Base-by-base conservation (phyloP, 2,797 vertebrate species). In the Rhodeus uyekii region DNA sequence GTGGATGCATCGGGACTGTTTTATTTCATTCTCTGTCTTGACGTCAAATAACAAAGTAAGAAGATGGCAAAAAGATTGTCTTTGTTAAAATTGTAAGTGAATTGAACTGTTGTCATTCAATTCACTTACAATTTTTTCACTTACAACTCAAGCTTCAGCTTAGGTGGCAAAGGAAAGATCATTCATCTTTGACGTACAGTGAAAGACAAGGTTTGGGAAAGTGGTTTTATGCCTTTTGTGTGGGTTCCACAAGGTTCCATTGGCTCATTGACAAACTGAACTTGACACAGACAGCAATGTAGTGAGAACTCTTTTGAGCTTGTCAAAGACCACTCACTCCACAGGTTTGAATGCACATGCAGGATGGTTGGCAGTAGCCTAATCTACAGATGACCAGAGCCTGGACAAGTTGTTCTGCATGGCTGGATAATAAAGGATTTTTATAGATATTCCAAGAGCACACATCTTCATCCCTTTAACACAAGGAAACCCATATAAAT, bases 191-290 rank as follows among this genome's bases (percentile, higher is more conserved):
- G 48, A 74, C 4, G 0, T 55, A n/a, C 48, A 55, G 50, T 58
- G 32, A 74, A n/a, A 72, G 69, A n/a, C 10, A 50, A 36, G 69
- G 50, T 58, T 74, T 74, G 50, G 19, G 36, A 75, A 75, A 60
- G 16, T 42, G 22, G 53, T 60, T 75, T 55, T 76, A 9, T 60
- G 36, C 24, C 53, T 60, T 75, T 76, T 60, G 53, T 60, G 50
- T 42, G 27, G 0, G 27, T 32, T 6, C 34, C 32, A 27, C 34
- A 10, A 27, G 34, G 13, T 58, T 16, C 27, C 74, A 46, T 9
- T 61, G 16, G 22, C 32, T 38, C 27, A 22, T 6, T 46, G 27
- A 71, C 1, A 2, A 44, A n/a, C 16, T 63, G 53, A 60, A 60
- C 48, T 76, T 61, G 24, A 61, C 29, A 24, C 38, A 61, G 8